Evolutionary conservation across 2,113 vertebrate species (phyloP), one percentile per base, ranked within the genome.

Genomic region (Gallinago jamesoni): DNA sequence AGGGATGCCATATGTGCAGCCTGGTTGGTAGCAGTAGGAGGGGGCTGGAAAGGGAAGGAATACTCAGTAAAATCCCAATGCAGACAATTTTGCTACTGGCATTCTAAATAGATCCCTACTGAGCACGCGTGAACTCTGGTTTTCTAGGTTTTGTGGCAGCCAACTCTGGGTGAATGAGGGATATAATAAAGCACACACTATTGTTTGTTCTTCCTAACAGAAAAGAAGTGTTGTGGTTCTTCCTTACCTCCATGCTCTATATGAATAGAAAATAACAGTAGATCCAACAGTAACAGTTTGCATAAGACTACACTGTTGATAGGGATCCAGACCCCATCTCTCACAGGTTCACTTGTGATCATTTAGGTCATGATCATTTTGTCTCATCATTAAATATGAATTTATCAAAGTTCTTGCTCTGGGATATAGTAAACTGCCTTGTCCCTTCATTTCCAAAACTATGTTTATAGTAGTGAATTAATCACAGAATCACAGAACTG

Each of bases 1-100:
- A 91, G 93, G 90, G 92, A 97, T 92, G 89, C 95, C 96, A 87
- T 96, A 96, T 84, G 90, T 76, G 73, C 95, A 89, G 92, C 79
- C 81, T 57, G 76, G 74, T 76, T 64, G 90, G 92, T 48, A 87
- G 80, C 83, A 56, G 81, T 39, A 83, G 87, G 87, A 95, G 89
- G 62, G 73, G 21, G 66, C 2, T 87, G 86, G 81, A 94, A 96
- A 93, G 77, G 68, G 75, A 87, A 86, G 76, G 77, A 95, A 77
- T 84, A 60, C n/a, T 55, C 53, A 55, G 53, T 30, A 30, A 55
- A 55, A 55, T 23, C 72, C 84, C 33, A 1, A n/a, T 22, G 60
- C 16, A 76, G 80, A 53, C 48, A 56, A 28, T 84, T 92, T 82
- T 84, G 62, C 66, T 92, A 8, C 77, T 25, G 31, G 31, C 25